A percentile compares a stretch with the other conserved stretches of the same genome.
Conservation (phyloP, 1,140 invertebrate genomes). For the Adelges cooleyi region DNA sequence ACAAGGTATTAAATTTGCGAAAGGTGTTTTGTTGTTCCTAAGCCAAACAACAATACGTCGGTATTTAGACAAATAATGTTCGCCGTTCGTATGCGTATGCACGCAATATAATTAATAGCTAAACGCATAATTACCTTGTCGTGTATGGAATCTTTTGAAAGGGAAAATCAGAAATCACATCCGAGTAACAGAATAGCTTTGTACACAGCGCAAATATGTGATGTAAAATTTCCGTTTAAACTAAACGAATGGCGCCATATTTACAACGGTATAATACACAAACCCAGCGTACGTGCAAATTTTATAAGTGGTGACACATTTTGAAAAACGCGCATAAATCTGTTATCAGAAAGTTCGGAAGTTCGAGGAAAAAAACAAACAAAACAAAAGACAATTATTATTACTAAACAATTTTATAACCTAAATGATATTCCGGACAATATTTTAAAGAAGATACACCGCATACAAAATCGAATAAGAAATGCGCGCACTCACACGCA, state of each 20-base stretch:
- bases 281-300: neutral
- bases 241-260: neutral
- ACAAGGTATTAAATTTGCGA: too few relatives aligned
- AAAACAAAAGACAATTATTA: neutral
- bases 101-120: too few relatives aligned
- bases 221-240: neutral
- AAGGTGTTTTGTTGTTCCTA: too few relatives aligned
- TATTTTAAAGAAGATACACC: neutral
- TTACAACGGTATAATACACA: neutral
- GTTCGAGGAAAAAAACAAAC: neutral
- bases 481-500: conserved; percentile 7
- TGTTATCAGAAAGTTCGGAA: conserved; percentile 22
- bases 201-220: too few relatives aligned
- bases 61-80: too few relatives aligned
- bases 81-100: too few relatives aligned
- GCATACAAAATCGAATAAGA: neutral
- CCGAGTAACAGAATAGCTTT: too few relatives aligned
- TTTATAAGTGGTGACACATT: neutral
- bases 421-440: neutral
- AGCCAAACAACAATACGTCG: too few relatives aligned
- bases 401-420: conserved; percentile 11
- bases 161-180: too few relatives aligned
- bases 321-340: conserved; percentile 16
- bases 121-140: too few relatives aligned
- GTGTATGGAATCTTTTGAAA: too few relatives aligned